Evolutionary conservation across 2,888 invertebrate genomes (phyloP), one percentile per base, ranked within the genome.

Genomic region (Aphidoletes aphidimyza): DNA sequence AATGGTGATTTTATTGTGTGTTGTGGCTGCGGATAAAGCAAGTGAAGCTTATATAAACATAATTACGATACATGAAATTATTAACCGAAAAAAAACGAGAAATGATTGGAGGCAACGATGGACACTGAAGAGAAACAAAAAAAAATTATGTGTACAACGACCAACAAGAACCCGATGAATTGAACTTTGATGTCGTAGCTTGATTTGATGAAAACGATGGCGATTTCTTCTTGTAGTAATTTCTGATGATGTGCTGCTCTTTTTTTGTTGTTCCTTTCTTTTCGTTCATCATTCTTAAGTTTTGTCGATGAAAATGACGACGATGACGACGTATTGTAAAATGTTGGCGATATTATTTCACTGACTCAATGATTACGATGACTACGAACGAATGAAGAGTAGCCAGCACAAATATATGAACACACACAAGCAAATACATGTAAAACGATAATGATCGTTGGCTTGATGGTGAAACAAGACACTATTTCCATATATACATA

Each of bases 41-140:
- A 54, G 54, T 54, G 54, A 54, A 54, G 54, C 54, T 54, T 54
- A 54, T 54, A 54, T 54, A 54, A 54, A 54, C 54, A 54, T 54
- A 54, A 54, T 54, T 54, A 54, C 54, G 54, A 54, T 54, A 54
- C 54, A n/a, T 54, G 54, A 54, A 54, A 54, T 54, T 54, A 54
- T 54, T 54, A 54, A 54, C 54, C 54, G 54, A 54, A 54, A 54
- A 54, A 54, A 54, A 47, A 47, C 9, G 19, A 54, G 22, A 54
- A 8, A 54, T 22, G 22, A 54, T 54, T 22, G 47, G 47, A 54
- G n/a, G 6, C 54, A 54, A 54, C 22, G n/a, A 54, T 11, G 9
- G 17, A 47, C 47, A 47, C n/a, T n/a, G n/a, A n/a, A 47, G 9
- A 47, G 17, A 2, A 47, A 17, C 54, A 54, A 22, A 54, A 54